Percentiles rank a stretch among this genome's conserved stretches.
phyloP scores from a whole-genome alignment of 2,797 vertebrate genomes.

The Xenopus petersii region DNA sequence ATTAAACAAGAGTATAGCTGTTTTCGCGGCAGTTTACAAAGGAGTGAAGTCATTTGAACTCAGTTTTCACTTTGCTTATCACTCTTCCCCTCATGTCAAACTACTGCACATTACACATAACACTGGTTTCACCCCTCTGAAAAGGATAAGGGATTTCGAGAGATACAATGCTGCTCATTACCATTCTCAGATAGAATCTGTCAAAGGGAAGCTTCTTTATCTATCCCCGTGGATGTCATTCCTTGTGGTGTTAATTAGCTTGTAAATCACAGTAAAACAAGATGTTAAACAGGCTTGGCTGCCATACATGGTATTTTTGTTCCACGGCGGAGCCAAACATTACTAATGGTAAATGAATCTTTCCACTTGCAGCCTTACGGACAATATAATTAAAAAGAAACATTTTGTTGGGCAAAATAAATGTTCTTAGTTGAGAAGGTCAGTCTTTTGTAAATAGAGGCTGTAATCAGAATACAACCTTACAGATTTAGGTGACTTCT shows the following conservation, averaged over 20 bases:
- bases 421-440: background rate
- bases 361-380: background rate
- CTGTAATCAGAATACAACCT: too few relatives aligned
- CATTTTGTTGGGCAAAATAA: background rate
- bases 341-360: conserved; percentile 57
- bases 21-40: conserved; percentile 71
- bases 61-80: conserved; percentile 73
- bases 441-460: too few relatives aligned
- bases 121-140: conserved; percentile 71
- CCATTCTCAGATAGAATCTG: conserved; percentile 57
- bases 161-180: conserved; percentile 62
- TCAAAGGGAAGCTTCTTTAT: conserved; percentile 44
- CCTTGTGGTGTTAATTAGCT: conserved; percentile 50
- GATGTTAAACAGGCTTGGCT: conserved; percentile 55
- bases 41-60: conserved; percentile 73
- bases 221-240: conserved; percentile 7
- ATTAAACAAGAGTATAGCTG: conserved; percentile 71
- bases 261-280: conserved; percentile 54
- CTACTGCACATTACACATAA: conserved; percentile 71
- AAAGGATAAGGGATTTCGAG: conserved; percentile 68
- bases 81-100: conserved; percentile 51
- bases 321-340: conserved; percentile 54
- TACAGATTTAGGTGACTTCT: too few relatives aligned
- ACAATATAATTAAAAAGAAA: background rate
- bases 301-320: conserved; percentile 47